Evolutionary conservation across 2,888 invertebrate species (phyloP), one percentile per base, ranked within the genome.

Genomic region (Netelia virgata): DNA sequence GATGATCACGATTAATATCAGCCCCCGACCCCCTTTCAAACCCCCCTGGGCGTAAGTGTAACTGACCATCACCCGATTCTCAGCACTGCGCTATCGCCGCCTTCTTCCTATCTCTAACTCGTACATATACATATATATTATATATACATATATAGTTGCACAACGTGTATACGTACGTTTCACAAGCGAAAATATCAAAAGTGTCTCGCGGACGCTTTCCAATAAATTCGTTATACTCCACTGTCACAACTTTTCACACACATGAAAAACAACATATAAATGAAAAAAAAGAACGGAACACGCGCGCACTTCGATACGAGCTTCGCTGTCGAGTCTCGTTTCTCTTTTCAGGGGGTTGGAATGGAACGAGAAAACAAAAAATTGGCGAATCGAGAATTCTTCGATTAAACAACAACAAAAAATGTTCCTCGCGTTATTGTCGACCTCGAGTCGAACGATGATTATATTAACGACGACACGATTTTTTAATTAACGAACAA

Each of bases 31-130:
- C n/a, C 6, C 74, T 36, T 59, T n/a, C 50, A 10, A 16, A 53
- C 43, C 59, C 78, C 76, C 64, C 28, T 72, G 63, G 43, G 77
- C 59, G 68, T 64, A 75, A 59, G 16, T 63, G 55, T 66, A 41
- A 16, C 43, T 47, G 80, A 89, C 85, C 88, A 90, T 90, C 90
- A 89, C 90, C 89, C 86, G 87, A 83, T 81, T 75, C 18, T 76
- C 73, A 63, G 63, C 74, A 64, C 68, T 41, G 70, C 68, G 50
- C 55, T 47, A 18, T 57, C 14, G 36, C 61, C 50, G 18, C 10
- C 61, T 5, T 41, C 50, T 36, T 43, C 68, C 43, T 43, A 47
- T 47, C 47, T 14, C 47, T 36, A 69, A 69, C 63, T 57, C 55
- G 43, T 80, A 61, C 18, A 72, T 69, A 36, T 55, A 64, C 16